phyloP scores from a whole-genome alignment of 2,113 vertebrate species.

The Okapia johnstoni region DNA sequence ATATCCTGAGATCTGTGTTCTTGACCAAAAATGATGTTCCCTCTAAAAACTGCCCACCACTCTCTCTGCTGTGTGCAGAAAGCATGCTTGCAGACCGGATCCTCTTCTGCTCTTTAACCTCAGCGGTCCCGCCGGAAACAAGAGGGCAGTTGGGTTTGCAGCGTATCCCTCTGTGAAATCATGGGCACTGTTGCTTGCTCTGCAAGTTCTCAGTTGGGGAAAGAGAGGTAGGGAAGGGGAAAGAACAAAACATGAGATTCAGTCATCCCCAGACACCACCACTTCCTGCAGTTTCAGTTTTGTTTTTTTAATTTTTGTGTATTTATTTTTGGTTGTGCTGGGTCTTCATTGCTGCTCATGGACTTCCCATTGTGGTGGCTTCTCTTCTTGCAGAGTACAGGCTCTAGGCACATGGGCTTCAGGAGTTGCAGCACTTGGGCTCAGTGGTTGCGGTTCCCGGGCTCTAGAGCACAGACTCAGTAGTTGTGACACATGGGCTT shows the following conservation, averaged over 20 bases:
- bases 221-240: not conserved
- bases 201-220: not conserved
- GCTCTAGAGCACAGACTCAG: not conserved
- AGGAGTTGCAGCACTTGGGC: not conserved
- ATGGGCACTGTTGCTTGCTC: not conserved
- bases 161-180: not conserved
- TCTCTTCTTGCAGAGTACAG: not conserved
- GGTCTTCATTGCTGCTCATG: not conserved
- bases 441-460: accelerated
- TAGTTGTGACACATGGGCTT: not conserved
- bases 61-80: not conserved
- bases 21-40: not conserved
- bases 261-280: not conserved
- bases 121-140: not conserved
- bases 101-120: not conserved
- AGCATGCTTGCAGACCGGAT: not conserved
- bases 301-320: not conserved
- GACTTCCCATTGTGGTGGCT: not conserved
- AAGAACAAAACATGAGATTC: not conserved
- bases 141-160: not conserved
- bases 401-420: not conserved
- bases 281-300: not conserved
- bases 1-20: not conserved
- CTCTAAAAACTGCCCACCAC: not conserved
- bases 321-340: not conserved